Conservation (phyloP, 2,888 invertebrate genomes). For the Ischnus inquisitorius region DNA sequence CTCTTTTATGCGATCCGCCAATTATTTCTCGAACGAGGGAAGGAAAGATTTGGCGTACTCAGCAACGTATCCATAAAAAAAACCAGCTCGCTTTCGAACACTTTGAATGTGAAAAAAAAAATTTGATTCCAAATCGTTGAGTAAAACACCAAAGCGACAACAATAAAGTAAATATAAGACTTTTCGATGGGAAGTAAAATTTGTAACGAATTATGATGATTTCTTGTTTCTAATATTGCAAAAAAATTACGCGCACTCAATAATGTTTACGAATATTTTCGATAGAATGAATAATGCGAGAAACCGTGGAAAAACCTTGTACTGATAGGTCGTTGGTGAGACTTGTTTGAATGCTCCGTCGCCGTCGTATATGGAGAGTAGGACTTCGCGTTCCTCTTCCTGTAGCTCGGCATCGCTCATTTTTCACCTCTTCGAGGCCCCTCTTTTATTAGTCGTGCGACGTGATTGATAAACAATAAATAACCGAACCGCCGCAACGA, state of each 20-base stretch:
- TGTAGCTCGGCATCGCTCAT: slow-evolving; percentile 90
- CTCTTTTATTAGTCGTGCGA: slow-evolving; percentile 35
- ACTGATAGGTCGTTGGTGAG: slow-evolving; percentile 93
- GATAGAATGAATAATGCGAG: slow-evolving; percentile 26
- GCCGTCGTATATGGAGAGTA: slow-evolving; percentile 97
- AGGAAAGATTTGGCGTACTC: too few relatives aligned
- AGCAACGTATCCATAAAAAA: too few relatives aligned
- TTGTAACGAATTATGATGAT: too few relatives aligned
- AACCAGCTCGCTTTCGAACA: too few relatives aligned
- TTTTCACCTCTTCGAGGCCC: slow-evolving; percentile 68
- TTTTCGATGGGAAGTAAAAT: too few relatives aligned
- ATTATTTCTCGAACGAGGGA: too few relatives aligned
- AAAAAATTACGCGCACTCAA: not conserved
- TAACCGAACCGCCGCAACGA: slow-evolving; percentile 27
- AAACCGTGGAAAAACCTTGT: slow-evolving; percentile 90
- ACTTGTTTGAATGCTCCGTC: slow-evolving; percentile 94
- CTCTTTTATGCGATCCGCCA: too few relatives aligned
- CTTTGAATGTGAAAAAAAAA: too few relatives aligned
- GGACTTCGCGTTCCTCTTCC: slow-evolving; percentile 95
- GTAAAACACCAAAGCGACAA: too few relatives aligned
- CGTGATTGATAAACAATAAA: slow-evolving; percentile 43
- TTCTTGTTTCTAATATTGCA: too few relatives aligned
- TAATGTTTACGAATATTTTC: not conserved
- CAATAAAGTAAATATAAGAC: too few relatives aligned
- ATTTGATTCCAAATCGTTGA: too few relatives aligned